These are phyloP conservation scores for Hybos culiciformis DNA, from an alignment of 2,888 invertebrate species.

Conservation along the genomic window DNA sequence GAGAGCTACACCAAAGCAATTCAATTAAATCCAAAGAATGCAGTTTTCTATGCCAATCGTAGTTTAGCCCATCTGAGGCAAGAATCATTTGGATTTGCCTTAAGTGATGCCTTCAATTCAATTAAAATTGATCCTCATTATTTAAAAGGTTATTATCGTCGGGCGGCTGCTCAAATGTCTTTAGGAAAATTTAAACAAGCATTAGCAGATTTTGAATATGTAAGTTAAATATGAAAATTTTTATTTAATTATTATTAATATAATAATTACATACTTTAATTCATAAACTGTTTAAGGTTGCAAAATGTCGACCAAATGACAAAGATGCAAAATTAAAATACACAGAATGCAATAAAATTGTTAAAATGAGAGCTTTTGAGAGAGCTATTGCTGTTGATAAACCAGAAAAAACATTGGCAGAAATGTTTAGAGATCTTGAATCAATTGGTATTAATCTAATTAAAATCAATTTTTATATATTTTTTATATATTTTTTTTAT, in stretches of 20 bases:
- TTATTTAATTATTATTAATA: not conserved
- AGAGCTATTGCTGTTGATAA: constrained; percentile 93
- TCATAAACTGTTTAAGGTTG: constrained; percentile 50
- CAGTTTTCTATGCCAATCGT: constrained; percentile 86
- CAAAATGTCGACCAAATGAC: constrained; percentile 83
- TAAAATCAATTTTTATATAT: not conserved
- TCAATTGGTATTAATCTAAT: constrained; percentile 58
- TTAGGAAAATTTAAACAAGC: constrained; percentile 95
- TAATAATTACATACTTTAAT: not conserved
- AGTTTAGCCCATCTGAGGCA: constrained; percentile 88
- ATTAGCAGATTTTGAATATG: constrained; percentile 90
- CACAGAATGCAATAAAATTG: constrained; percentile 90
- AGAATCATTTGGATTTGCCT: constrained; percentile 91
- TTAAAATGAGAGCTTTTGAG: constrained; percentile 88
- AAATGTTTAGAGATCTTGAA: constrained; percentile 71
- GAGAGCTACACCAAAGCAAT: constrained; percentile 80
- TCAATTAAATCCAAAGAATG: constrained; percentile 64
- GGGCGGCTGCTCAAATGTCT: constrained; percentile 95
- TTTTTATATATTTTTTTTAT: constrained; percentile 11
- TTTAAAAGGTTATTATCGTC: constrained; percentile 91
- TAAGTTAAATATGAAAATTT: constrained; percentile 37
- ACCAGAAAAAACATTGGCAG: constrained; percentile 71
- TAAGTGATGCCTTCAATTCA: constrained; percentile 81
- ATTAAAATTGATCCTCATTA: constrained; percentile 81
- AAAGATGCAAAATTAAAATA: constrained; percentile 86